These are phyloP conservation scores for Pseudachorutes palmiensis DNA, from an alignment of 1,140 invertebrate species.

Conservation along the genomic window DNA sequence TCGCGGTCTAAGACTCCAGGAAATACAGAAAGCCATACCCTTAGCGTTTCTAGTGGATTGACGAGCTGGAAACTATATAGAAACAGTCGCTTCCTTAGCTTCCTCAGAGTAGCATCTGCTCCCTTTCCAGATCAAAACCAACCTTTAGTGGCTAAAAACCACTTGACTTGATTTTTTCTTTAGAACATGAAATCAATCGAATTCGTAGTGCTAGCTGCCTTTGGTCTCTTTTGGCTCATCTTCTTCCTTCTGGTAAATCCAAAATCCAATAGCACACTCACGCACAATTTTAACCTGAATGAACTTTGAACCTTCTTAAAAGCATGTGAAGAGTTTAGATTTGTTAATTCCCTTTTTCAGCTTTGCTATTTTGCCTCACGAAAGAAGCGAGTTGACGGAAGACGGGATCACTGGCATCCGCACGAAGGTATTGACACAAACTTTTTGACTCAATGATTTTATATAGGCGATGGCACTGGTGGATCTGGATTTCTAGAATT, in stretches of 20 bases:
- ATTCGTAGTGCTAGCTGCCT: slow-evolving; percentile 11
- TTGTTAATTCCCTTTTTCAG: background rate
- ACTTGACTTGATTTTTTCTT: too few species aligned
- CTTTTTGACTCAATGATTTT: background rate
- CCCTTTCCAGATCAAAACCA: too few species aligned
- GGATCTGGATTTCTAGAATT: too few species aligned
- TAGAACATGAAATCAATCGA: slow-evolving; percentile 12
- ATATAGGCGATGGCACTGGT: too few species aligned
- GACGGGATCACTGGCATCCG: background rate
- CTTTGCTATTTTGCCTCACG: slow-evolving; percentile 11
- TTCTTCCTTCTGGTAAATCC: slow-evolving; percentile 16
- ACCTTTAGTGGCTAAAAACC: too few species aligned
- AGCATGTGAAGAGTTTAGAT: background rate
- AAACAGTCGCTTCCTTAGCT: too few species aligned
- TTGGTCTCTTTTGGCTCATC: slow-evolving; percentile 14
- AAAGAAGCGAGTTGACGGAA: background rate
- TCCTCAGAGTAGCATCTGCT: too few species aligned
- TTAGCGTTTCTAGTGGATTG: too few species aligned
- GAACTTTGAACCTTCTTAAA: background rate
- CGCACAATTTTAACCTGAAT: background rate
- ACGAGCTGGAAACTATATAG: too few species aligned
- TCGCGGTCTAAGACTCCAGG: too few species aligned
- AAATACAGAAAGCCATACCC: too few species aligned
- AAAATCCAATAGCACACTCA: background rate
- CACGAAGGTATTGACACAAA: background rate